phyloP scores from a whole-genome alignment of 2,797 vertebrate species.

The Bufotes viridis region DNA sequence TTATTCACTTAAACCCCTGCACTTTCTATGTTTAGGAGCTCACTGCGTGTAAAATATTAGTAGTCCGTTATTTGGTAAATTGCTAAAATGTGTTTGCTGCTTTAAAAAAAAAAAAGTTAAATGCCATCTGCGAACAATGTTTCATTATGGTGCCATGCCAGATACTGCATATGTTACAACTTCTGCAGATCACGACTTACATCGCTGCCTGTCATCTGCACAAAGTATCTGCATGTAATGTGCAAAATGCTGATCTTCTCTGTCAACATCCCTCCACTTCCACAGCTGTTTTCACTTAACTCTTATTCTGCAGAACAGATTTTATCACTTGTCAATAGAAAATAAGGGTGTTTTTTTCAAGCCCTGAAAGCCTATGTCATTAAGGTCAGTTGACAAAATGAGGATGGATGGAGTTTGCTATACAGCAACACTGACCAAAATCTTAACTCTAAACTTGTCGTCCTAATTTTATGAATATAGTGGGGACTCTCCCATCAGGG shows the following conservation, averaged over 20 bases:
- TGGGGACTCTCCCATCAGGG: too few relatives aligned
- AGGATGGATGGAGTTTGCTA: background rate
- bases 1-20: too few relatives aligned
- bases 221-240: conserved; percentile 11
- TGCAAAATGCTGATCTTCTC: background rate
- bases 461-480: background rate
- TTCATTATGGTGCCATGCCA: background rate
- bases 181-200: conserved; percentile 16
- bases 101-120: background rate
- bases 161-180: conserved; percentile 3
- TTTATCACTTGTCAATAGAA: conserved; percentile 29
- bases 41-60: background rate
- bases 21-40: too few relatives aligned
- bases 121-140: background rate
- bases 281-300: conserved; percentile 43
- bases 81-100: background rate
- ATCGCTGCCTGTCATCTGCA: conserved; percentile 16
- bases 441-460: background rate
- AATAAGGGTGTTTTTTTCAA: background rate
- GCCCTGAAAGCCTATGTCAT: conserved; percentile 13
- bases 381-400: background rate
- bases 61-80: background rate
- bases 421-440: background rate
- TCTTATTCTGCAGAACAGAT: background rate
- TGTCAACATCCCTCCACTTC: conserved; percentile 16